Percentiles rank a stretch among this genome's conserved stretches.
These are phyloP conservation scores for Boloria selene DNA, from an alignment of 2,888 invertebrate species.

Conservation along the genomic window DNA sequence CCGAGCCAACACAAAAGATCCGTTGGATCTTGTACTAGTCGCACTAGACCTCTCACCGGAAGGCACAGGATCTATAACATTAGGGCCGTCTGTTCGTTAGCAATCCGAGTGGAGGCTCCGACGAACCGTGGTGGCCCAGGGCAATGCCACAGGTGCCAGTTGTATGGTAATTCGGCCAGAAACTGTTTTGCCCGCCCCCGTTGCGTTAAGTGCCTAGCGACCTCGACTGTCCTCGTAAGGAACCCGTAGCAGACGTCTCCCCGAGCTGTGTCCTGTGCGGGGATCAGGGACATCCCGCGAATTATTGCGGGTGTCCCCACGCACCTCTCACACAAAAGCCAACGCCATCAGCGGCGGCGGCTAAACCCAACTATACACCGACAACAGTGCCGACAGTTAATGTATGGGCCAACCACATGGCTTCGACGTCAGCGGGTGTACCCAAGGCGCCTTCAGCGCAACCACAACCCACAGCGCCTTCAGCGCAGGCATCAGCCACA, in stretches of 20 bases:
- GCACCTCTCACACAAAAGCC: not conserved
- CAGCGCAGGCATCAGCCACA: no score
- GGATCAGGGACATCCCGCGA: not conserved
- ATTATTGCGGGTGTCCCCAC: not conserved
- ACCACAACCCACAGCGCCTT: no score
- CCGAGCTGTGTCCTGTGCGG: not conserved
- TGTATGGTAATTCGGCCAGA: no score
- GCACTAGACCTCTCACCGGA: not conserved
- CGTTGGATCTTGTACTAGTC: not conserved
- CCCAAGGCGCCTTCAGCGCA: no score
- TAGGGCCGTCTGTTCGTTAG: not conserved
- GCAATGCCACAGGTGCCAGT: no score
- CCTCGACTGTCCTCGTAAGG: no score
- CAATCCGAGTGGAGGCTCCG: not conserved
- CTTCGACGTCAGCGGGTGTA: no score
- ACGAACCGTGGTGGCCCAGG: no score
- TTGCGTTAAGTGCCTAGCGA: no score
- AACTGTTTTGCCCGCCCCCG: no score
- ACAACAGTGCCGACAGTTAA: not conserved
- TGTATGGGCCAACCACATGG: no score
- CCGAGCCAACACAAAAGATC: not conserved
- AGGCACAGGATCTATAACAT: constrained; percentile 6
- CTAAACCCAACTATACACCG: not conserved
- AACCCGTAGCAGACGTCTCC: no score
- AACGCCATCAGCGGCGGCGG: not conserved